Evolutionary conservation across 2,113 vertebrate species (phyloP).

Genomic region (Chloropsis cyanopogon): DNA sequence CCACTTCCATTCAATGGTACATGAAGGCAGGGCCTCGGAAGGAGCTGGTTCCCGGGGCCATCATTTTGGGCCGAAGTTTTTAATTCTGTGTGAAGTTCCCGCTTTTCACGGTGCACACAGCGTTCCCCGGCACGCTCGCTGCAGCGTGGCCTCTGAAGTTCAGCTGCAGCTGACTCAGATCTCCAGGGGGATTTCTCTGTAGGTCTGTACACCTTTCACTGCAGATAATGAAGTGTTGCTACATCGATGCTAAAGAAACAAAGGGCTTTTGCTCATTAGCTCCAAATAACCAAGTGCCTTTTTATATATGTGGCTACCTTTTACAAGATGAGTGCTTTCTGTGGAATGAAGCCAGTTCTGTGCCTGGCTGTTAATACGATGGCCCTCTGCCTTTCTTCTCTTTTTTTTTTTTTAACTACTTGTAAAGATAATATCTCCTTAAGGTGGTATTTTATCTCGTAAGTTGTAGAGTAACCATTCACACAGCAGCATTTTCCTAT

Average conservation of each 20-base stretch:
- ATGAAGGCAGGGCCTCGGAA: constrained; percentile 63
- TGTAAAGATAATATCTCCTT: constrained; percentile 66
- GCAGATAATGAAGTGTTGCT: constrained; percentile 52
- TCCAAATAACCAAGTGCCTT: constrained; percentile 62
- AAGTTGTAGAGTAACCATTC: constrained; percentile 65
- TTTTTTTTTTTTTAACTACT: constrained; percentile 52
- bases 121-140: not conserved
- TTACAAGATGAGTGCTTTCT: constrained; percentile 27
- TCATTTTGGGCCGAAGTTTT: constrained; percentile 24
- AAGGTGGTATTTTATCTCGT: constrained; percentile 57
- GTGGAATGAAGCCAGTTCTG: not conserved
- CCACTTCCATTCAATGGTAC: constrained; percentile 29
- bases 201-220: constrained; percentile 21
- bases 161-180: not conserved
- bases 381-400: constrained; percentile 46
- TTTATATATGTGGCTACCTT: constrained; percentile 34
- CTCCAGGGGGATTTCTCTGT: constrained; percentile 25
- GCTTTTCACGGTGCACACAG: not conserved
- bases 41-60: constrained; percentile 1
- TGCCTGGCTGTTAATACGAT: constrained; percentile 26
- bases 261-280: constrained; percentile 24
- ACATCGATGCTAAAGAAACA: constrained; percentile 7
- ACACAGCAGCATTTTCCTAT: constrained; percentile 64
- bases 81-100: not conserved
- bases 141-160: not conserved